A percentile compares a stretch with the other conserved stretches of the same genome.
These are phyloP conservation scores for Hymenochirus boettgeri DNA, from an alignment of 2,113 vertebrate genomes.

Conservation along the genomic window DNA sequence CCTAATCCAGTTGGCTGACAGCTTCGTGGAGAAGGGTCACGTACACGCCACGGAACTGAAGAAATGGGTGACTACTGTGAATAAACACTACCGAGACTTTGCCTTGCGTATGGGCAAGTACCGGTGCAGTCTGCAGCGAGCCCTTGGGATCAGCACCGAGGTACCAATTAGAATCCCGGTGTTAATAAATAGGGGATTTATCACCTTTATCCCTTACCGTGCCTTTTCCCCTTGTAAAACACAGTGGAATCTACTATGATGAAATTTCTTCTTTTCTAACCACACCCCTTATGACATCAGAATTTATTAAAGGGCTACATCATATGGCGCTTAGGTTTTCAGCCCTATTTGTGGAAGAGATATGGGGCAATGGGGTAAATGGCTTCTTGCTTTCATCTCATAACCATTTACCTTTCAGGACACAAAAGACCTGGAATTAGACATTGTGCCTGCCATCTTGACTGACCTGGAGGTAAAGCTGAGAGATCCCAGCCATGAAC, in stretches of 20 bases:
- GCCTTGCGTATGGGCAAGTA: constrained; percentile 89
- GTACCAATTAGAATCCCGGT: too few relatives aligned
- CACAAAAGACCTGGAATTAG: constrained; percentile 91
- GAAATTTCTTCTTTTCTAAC: too few relatives aligned
- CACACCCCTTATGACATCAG: too few relatives aligned
- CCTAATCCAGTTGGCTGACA: constrained; percentile 92
- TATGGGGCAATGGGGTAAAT: too few relatives aligned
- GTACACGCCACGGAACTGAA: constrained; percentile 89
- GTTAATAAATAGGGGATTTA: too few relatives aligned
- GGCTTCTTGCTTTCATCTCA: too few relatives aligned
- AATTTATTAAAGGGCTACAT: too few relatives aligned
- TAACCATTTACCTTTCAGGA: constrained; percentile 67
- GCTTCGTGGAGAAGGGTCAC: constrained; percentile 93
- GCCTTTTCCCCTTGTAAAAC: too few relatives aligned
- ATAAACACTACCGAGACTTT: constrained; percentile 93
- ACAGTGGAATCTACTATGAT: too few relatives aligned
- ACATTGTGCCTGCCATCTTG: constrained; percentile 93
- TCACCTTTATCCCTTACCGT: too few relatives aligned
- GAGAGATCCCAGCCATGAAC: constrained; percentile 86
- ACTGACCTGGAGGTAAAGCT: constrained; percentile 90
- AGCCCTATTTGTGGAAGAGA: too few relatives aligned
- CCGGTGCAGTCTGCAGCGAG: constrained; percentile 81
- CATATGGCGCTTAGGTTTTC: too few relatives aligned
- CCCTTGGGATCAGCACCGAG: constrained; percentile 90
- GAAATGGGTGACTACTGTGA: constrained; percentile 92